These are phyloP conservation scores for Pica pica DNA, from an alignment of 2,113 vertebrate species.

Conservation along the genomic window DNA sequence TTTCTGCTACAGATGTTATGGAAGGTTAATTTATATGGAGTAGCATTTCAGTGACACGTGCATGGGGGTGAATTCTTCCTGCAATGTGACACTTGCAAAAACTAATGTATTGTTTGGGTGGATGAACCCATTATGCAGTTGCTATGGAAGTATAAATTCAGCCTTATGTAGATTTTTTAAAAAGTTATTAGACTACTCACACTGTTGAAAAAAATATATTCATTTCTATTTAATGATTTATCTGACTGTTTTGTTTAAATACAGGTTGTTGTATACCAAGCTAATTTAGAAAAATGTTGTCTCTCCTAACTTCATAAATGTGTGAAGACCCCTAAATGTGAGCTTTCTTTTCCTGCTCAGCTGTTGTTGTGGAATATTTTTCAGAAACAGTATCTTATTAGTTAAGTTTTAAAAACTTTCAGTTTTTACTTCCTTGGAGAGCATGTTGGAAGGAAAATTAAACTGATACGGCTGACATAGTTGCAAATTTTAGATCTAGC, in stretches of 20 bases:
- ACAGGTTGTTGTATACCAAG: background rate
- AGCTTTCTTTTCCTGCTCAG: background rate
- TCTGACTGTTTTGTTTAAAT: background rate
- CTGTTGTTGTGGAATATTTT: background rate
- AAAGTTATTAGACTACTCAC: background rate
- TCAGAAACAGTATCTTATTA: background rate
- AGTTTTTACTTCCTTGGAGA: background rate
- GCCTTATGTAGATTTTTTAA: background rate
- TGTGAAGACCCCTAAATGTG: background rate
- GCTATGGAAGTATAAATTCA: background rate
- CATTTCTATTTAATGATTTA: background rate
- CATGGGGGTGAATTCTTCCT: background rate
- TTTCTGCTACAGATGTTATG: background rate
- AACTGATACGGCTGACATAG: background rate
- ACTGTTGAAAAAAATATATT: background rate
- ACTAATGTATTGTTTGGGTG: background rate
- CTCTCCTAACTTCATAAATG: background rate
- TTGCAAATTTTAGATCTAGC: background rate
- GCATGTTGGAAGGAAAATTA: background rate
- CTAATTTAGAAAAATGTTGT: background rate
- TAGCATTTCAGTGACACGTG: background rate
- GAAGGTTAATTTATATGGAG: conserved; percentile 13
- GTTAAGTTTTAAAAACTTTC: background rate
- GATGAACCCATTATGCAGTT: background rate
- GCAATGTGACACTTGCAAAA: background rate